A percentile compares a stretch with the other conserved stretches of the same genome.
phyloP scores from a whole-genome alignment of 2,888 invertebrate species.

The Epinotia demarniana region DNA sequence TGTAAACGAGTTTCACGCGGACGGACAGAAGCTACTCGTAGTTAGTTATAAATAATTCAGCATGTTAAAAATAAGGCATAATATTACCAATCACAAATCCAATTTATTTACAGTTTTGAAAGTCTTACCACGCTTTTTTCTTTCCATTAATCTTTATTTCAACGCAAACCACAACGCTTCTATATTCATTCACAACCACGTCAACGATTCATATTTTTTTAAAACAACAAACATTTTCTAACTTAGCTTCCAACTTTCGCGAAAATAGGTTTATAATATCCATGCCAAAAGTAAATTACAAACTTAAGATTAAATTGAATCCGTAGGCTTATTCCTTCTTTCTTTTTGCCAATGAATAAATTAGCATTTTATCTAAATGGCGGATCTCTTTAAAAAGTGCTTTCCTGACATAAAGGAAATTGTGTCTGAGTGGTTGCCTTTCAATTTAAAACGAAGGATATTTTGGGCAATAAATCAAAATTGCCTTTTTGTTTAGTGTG shows the following conservation, averaged over 20 bases:
- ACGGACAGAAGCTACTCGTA: too few species aligned
- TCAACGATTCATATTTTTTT: neutral
- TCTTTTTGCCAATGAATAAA: constrained; percentile 81
- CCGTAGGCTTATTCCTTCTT: constrained; percentile 69
- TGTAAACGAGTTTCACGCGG: too few species aligned
- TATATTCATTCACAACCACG: neutral
- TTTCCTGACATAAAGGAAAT: constrained; percentile 67
- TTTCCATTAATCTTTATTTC: neutral
- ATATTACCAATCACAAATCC: too few species aligned
- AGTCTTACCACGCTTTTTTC: too few species aligned
- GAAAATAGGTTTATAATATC: constrained; percentile 66
- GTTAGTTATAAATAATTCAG: too few species aligned
- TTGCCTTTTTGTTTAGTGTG: constrained; percentile 41
- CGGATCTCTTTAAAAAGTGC: constrained; percentile 78
- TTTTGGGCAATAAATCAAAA: constrained; percentile 56
- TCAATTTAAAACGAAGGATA: constrained; percentile 58
- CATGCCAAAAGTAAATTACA: constrained; percentile 73
- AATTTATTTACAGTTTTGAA: too few species aligned
- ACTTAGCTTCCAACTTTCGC: constrained; percentile 34
- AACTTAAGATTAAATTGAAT: constrained; percentile 74
- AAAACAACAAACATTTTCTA: constrained; percentile 16
- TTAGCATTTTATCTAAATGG: constrained; percentile 80
- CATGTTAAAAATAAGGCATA: too few species aligned
- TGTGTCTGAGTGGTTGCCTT: constrained; percentile 56
- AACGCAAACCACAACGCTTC: neutral